Evolutionary conservation across 1,140 invertebrate species (phyloP).

Genomic region (Amphibalanus amphitrite): DNA sequence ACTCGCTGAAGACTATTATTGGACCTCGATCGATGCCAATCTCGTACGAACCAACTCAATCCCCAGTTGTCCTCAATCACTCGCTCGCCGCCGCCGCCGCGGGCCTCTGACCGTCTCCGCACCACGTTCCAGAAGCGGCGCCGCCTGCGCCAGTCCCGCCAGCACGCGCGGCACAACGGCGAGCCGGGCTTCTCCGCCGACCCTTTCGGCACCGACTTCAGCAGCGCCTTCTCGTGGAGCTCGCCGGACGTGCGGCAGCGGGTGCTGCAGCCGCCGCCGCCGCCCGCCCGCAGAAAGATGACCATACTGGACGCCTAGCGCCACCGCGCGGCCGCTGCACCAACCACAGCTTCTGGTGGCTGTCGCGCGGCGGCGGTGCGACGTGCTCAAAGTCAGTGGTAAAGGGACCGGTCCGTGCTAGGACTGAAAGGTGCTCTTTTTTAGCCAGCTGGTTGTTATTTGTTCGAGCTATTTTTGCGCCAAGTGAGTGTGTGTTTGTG

Average conservation of each 20-base stretch:
- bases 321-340: too few relatives aligned
- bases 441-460: conserved; percentile 1
- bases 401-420: background rate
- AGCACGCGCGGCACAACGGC: background rate
- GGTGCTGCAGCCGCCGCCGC: background rate
- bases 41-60: too few relatives aligned
- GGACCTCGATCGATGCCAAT: too few relatives aligned
- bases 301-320: background rate
- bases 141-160: background rate
- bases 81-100: too few relatives aligned
- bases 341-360: background rate
- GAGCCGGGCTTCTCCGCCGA: background rate
- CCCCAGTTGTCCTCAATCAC: too few relatives aligned
- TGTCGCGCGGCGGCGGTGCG: background rate
- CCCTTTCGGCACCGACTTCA: background rate
- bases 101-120: too few relatives aligned
- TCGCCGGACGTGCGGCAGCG: background rate
- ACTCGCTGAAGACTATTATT: too few relatives aligned
- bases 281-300: background rate
- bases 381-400: background rate
- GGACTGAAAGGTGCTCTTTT: background rate
- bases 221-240: background rate
- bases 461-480: background rate
- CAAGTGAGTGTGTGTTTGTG: background rate
- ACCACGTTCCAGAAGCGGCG: background rate